These are phyloP conservation scores for Tortricodes alternella DNA, from an alignment of 2,888 invertebrate genomes.

Conservation along the genomic window DNA sequence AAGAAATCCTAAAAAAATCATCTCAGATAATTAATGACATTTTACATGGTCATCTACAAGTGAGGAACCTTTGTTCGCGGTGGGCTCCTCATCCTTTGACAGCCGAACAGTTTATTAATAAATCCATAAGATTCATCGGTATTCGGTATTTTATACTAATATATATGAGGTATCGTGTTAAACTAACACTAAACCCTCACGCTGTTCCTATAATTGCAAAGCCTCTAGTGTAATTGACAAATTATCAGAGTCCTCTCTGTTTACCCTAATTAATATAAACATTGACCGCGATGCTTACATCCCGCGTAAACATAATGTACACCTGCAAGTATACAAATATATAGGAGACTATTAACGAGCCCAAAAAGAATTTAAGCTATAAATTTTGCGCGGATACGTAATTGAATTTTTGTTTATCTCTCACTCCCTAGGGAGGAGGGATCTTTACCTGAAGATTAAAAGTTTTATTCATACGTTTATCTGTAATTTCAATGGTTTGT, in stretches of 20 bases:
- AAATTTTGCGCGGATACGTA: constrained; percentile 13
- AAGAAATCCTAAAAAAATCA: too few relatives aligned
- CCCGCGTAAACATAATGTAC: constrained; percentile 4
- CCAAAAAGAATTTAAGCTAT: constrained; percentile 14
- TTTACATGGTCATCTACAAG: too few relatives aligned
- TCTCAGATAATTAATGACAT: too few relatives aligned
- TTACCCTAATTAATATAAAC: constrained; percentile 1
- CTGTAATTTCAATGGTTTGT: not conserved
- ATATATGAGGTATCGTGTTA: not conserved
- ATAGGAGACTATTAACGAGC: constrained; percentile 1
- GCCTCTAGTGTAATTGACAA: constrained; percentile 13
- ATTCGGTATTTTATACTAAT: not conserved
- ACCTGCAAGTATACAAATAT: not conserved
- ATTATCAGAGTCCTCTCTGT: constrained; percentile 3
- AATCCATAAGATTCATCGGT: too few relatives aligned
- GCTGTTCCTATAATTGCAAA: not conserved
- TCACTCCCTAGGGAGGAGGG: not conserved
- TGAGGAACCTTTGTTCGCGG: too few relatives aligned
- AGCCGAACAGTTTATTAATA: too few relatives aligned
- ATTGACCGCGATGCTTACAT: not conserved
- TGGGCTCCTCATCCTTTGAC: too few relatives aligned
- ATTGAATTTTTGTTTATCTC: constrained; percentile 22
- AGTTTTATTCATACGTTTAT: constrained; percentile 1
- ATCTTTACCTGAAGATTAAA: constrained; percentile 15
- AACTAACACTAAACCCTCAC: not conserved